Base-by-base conservation (phyloP, 2,113 vertebrate species). In the Chlorodrepanis virens region DNA sequence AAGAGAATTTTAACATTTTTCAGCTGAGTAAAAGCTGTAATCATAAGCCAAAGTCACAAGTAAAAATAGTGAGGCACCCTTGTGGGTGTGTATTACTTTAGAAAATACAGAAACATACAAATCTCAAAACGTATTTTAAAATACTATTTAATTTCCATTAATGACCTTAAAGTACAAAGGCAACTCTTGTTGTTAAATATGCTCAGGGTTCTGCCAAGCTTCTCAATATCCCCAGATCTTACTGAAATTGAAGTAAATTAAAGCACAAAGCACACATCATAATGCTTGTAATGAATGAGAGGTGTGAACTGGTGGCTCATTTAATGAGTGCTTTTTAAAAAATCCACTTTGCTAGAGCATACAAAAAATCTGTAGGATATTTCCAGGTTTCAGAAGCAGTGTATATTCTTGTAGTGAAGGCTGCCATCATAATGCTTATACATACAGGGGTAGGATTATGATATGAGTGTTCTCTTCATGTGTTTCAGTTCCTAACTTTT, bases 1-100 rank as follows among this genome's bases (percentile, higher is more conserved):
- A 65, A 83, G 85, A 78, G 49, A 95, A 89, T 78, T 83, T 90
- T 87, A 92, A 57, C 65, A 39, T 78, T 85, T 91, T 90, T 86
- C 67, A 60, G 24, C 64, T 70, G 59, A 89, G 37, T 52, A 81
- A 84, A 90, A 75, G 49, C 69, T 54, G n/a, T 50, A 84, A 83
- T 94, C 70, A 21, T 37, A 75, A 87, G 64, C 83, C 64, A 57
- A 60, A 94, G 76, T 44, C 86, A 80, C 64, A 60, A 86, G 37
- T 52, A 37, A 12, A 61, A 45, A 44, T 77, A 67, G 42, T 27
- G 28, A 29, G 47, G 33, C 78, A 87, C 69, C 54, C 68, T 45
- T 89, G 85, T 75, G 90, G n/a, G 47, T 21, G 13, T 49, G 52
- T 22, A 22, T 64, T 81, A 53, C 68, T 83, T 83, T 18, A 10